Percentiles rank a stretch among this genome's conserved stretches.
Conservation (phyloP, 2,888 invertebrate species). For the Candidula unifasciata region DNA sequence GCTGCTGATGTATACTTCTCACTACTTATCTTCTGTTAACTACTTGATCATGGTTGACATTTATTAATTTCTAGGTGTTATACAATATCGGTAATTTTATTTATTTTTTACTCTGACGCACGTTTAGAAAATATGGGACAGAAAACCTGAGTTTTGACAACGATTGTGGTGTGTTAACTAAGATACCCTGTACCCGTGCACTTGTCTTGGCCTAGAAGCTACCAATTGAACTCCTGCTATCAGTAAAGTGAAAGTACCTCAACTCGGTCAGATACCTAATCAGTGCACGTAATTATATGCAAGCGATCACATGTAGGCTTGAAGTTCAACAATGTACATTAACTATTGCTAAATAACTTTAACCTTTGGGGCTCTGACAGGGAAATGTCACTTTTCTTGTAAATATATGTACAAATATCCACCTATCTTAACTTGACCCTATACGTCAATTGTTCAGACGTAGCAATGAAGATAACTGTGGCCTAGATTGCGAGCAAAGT, state of each 20-base stretch:
- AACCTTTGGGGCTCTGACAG: constrained; percentile 1
- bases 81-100: no score
- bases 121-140: no score
- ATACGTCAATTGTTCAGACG: no score
- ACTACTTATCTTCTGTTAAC: no score
- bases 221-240: background rate
- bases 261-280: background rate
- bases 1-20: no score
- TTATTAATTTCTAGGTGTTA: no score
- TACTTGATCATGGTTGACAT: no score
- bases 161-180: no score
- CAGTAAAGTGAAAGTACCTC: background rate
- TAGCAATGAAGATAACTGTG: background rate
- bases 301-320: background rate
- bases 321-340: background rate
- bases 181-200: background rate
- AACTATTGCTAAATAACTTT: background rate
- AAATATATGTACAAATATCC: background rate
- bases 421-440: no score
- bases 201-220: background rate
- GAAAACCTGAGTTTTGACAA: no score
- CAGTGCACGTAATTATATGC: background rate
- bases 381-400: background rate
- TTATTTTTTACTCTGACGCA: no score
- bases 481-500: background rate